A percentile compares a stretch with the other conserved stretches of the same genome.
These are phyloP conservation scores for Muraenolepis orangiensis DNA, from an alignment of 2,797 vertebrate genomes.

Conservation along the genomic window DNA sequence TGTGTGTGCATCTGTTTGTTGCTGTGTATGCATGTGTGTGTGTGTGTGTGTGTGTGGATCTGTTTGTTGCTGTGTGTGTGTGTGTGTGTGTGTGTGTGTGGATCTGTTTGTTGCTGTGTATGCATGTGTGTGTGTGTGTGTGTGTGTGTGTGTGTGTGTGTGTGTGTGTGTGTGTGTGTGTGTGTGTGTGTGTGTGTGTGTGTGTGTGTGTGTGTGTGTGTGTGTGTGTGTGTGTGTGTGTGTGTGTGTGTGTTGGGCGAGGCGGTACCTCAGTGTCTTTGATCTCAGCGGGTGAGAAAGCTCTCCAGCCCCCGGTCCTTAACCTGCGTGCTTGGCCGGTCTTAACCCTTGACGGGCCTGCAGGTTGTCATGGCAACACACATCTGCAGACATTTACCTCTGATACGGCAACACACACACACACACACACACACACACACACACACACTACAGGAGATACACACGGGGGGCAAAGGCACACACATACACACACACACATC, in stretches of 20 bases:
- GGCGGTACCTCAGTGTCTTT: neutral
- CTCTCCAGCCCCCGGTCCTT: conserved; percentile 40
- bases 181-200: neutral
- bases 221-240: neutral
- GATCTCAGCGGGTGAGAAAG: conserved; percentile 27
- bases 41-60: neutral
- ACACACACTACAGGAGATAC: too few relatives aligned
- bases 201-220: neutral
- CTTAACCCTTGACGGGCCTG: conserved; percentile 37
- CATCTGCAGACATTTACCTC: conserved; percentile 43
- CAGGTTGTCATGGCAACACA: conserved; percentile 56
- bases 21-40: too few relatives aligned
- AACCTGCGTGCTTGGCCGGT: conserved; percentile 33
- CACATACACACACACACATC: conserved; percentile 1
- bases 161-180: conserved; percentile 39
- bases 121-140: neutral
- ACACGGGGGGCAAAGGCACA: too few relatives aligned
- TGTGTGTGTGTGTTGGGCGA: neutral
- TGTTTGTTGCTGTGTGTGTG: conserved; percentile 51
- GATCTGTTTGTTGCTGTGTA: neutral
- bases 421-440: neutral
- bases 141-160: conserved; percentile 28
- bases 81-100: neutral
- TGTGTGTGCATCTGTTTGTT: conserved; percentile 6
- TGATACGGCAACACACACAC: conserved; percentile 2